Percentiles rank a stretch among this genome's conserved stretches.
Conservation (phyloP, 2,888 invertebrate species). For the Tanypteryx hageni region DNA sequence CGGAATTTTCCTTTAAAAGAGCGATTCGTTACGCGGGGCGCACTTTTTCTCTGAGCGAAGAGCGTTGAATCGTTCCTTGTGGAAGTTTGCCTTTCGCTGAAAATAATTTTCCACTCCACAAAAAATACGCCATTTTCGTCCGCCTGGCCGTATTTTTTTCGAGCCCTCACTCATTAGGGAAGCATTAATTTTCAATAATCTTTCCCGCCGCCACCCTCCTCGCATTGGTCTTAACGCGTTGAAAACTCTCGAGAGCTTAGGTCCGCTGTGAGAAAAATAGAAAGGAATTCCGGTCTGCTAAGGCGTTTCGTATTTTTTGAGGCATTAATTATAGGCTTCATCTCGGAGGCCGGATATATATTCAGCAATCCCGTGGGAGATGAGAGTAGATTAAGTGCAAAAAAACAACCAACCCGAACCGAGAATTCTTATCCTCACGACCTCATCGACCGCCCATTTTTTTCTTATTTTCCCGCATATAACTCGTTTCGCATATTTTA, state of each 20-base stretch:
- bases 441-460: too few species aligned
- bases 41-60: too few species aligned
- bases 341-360: slow-evolving; percentile 29
- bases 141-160: slow-evolving; percentile 22
- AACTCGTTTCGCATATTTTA: background rate
- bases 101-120: too few species aligned
- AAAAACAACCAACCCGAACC: too few species aligned
- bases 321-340: slow-evolving; percentile 40
- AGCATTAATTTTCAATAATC: slow-evolving; percentile 41
- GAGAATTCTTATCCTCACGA: too few species aligned
- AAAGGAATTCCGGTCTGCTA: slow-evolving; percentile 27
- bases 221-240: background rate
- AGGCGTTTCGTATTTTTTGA: background rate
- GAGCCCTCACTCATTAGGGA: background rate
- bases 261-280: slow-evolving; percentile 17
- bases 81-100: too few species aligned
- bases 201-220: background rate
- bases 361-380: slow-evolving; percentile 5
- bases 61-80: too few species aligned
- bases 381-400: background rate
- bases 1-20: too few species aligned
- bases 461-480: background rate
- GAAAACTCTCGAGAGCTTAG: background rate
- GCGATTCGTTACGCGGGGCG: too few species aligned
- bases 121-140: background rate